Evolutionary conservation across 2,888 invertebrate genomes (phyloP).

Genomic region (Drosophila cognata): DNA sequence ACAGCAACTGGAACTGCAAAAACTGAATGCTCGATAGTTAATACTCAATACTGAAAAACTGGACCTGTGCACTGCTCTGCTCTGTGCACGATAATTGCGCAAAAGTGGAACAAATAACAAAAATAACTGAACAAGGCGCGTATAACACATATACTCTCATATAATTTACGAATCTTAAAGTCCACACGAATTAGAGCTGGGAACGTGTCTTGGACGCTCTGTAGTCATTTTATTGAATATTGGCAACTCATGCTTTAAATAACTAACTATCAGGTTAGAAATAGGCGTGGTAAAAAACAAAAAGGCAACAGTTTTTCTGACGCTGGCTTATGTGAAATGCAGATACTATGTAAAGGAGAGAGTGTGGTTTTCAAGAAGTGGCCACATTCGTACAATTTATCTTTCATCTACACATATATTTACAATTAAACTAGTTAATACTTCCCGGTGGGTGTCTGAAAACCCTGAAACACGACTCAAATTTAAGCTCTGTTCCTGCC

Average conservation of each 20-base stretch:
- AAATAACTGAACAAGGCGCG: constrained; percentile 61
- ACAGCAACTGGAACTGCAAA: constrained; percentile 41
- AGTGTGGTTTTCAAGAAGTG: background rate
- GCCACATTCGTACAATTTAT: background rate
- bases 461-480: background rate
- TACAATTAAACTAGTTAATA: background rate
- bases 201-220: background rate
- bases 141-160: constrained; percentile 19
- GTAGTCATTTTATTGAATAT: background rate
- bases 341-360: background rate
- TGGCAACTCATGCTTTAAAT: background rate
- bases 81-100: constrained; percentile 70
- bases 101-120: constrained; percentile 49
- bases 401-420: no score
- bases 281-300: background rate
- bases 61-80: constrained; percentile 48
- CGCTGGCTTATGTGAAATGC: background rate
- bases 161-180: background rate
- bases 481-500: constrained; percentile 26
- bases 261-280: background rate
- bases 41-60: constrained; percentile 35
- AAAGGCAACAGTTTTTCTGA: background rate
- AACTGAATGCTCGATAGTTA: constrained; percentile 3
- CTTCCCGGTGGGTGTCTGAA: background rate
- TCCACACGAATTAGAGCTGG: constrained; percentile 8